A percentile compares a stretch with the other conserved stretches of the same genome.
phyloP scores from a whole-genome alignment of 2,113 vertebrate species.

The Lota lota region DNA sequence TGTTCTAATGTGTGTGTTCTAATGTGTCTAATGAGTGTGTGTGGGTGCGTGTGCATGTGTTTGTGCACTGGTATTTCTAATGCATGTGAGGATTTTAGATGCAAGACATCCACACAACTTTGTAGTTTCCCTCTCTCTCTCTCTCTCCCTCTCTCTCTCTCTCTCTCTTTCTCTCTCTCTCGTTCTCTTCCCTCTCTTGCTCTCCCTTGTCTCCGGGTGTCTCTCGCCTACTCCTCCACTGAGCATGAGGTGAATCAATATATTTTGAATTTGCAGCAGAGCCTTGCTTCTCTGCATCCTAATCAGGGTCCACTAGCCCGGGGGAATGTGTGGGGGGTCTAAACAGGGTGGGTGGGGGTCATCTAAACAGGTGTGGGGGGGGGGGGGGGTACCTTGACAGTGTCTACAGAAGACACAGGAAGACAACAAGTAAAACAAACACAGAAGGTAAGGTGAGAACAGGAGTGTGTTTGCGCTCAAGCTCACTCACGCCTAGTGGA shows the following conservation, averaged over 20 bases:
- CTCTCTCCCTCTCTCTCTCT: constrained; percentile 1
- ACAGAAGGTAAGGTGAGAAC: no score
- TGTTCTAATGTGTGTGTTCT: no score
- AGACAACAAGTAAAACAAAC: no score
- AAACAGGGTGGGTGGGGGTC: constrained; percentile 10
- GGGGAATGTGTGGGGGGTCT: constrained; percentile 31
- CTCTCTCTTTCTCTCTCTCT: background rate
- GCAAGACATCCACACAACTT: constrained; percentile 26
- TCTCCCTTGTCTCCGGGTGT: constrained; percentile 28
- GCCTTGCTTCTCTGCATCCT: constrained; percentile 69
- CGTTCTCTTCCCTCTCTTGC: constrained; percentile 19
- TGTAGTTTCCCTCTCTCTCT: background rate
- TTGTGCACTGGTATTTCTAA: constrained; percentile 5
- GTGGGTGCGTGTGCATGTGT: background rate
- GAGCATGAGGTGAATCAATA: constrained; percentile 67
- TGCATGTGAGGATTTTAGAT: constrained; percentile 2
- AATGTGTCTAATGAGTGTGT: no score
- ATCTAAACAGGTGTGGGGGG: background rate
- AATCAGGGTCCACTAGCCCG: constrained; percentile 59
- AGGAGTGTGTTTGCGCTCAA: no score
- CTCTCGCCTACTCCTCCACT: constrained; percentile 41
- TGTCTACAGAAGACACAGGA: no score
- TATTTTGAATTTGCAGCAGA: constrained; percentile 71
- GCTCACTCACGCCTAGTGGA: no score
- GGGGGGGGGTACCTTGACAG: background rate